Conservation (phyloP, 2,888 invertebrate genomes). For the Nemurella pictetii region DNA sequence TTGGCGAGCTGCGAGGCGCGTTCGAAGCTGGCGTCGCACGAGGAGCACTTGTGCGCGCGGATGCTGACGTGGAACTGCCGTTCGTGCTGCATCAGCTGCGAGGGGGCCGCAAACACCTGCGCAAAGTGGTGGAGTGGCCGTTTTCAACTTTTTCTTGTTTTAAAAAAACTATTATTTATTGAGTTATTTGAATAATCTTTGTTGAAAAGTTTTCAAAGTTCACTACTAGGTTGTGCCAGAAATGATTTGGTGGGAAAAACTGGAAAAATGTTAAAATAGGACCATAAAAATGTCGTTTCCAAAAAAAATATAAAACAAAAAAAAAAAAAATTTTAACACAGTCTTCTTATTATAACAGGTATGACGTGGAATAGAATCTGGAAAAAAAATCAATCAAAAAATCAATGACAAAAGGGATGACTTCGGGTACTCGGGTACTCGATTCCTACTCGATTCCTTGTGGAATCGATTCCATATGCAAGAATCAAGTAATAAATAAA, state of each 20-base stretch:
- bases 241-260: too few species aligned
- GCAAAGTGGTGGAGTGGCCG: neutral
- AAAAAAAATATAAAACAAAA: too few species aligned
- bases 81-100: slow-evolving; percentile 38
- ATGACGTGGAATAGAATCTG: too few species aligned
- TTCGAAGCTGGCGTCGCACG: slow-evolving; percentile 49
- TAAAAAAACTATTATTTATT: neutral
- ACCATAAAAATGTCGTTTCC: too few species aligned
- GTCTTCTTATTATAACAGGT: too few species aligned
- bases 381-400: neutral
- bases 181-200: neutral
- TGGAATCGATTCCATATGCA: too few species aligned
- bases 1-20: slow-evolving; percentile 50
- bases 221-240: too few species aligned
- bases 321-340: too few species aligned
- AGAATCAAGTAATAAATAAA: neutral
- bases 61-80: slow-evolving; percentile 32
- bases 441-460: too few species aligned
- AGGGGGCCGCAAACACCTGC: slow-evolving; percentile 36
- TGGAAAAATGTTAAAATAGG: too few species aligned
- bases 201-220: neutral
- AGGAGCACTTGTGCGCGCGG: slow-evolving; percentile 45
- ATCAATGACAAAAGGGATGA: neutral
- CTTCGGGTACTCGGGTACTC: too few species aligned
- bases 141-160: neutral